These are phyloP conservation scores for pig (Sus scrofa) DNA, from an alignment of 2,113 vertebrate genomes.

Conservation along the genomic window T2T-Sscrofa CM000825.6:165255501-165256000, in stretches of 20 bases:
- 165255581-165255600: too few species aligned
- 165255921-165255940: not conserved
- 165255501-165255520: not conserved
- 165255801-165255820: not conserved
- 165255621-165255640: not conserved
- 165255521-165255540: not conserved
- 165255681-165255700: not conserved
- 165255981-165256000: not conserved
- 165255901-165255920: not conserved
- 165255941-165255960: not conserved
- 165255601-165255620: not conserved
- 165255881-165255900: not conserved
- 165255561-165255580: not conserved
- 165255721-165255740: rapidly evolving
- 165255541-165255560: not conserved
- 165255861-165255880: not conserved
- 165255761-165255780: too few species aligned
- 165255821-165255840: not conserved
- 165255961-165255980: not conserved
- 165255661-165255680: not conserved
- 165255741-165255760: too few species aligned
- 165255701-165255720: not conserved
- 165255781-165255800: not conserved
- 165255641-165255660: not conserved
- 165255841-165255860: not conserved